These are phyloP conservation scores for Hirtodrosophila alboralis DNA, from an alignment of 2,888 invertebrate species.

Conservation along the genomic window DNA sequence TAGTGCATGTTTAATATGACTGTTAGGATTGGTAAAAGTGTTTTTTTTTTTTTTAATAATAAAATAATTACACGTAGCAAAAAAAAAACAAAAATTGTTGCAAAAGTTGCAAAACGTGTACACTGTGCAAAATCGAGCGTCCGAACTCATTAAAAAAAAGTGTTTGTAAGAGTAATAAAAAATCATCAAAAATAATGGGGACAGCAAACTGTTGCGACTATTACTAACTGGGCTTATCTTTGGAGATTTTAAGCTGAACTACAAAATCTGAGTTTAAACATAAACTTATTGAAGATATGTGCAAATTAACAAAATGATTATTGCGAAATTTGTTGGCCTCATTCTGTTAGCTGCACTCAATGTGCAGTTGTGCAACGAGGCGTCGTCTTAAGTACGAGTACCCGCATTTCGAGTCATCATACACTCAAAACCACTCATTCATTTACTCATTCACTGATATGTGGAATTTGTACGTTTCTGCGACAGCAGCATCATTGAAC, in stretches of 20 bases:
- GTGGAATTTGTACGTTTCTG: constrained; percentile 14
- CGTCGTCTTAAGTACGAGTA: constrained; percentile 13
- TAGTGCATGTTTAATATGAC: constrained; percentile 31
- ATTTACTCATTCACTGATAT: constrained; percentile 12
- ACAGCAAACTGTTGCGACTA: constrained; percentile 4
- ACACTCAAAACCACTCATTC: constrained; percentile 37
- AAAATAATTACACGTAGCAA: constrained; percentile 17
- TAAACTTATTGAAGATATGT: constrained; percentile 16
- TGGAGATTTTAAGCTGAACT: constrained; percentile 6
- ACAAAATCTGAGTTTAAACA: constrained; percentile 7
- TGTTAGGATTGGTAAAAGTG: constrained; percentile 34
- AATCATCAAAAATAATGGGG: constrained; percentile 46
- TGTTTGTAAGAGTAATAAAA: constrained; percentile 20
- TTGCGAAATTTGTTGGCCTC: constrained; percentile 61
- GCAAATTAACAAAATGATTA: constrained; percentile 47
- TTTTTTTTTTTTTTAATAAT: constrained; percentile 21
- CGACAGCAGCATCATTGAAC: constrained; percentile 60
- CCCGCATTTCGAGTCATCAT: constrained; percentile 14
- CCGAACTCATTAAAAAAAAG: constrained; percentile 17
- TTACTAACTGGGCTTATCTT: constrained; percentile 1
- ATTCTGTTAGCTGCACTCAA: constrained; percentile 57
- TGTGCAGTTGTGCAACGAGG: constrained; percentile 51
- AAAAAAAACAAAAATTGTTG: constrained; percentile 34
- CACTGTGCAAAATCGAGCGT: constrained; percentile 28
- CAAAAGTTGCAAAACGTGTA: constrained; percentile 41